A percentile compares a stretch with the other conserved stretches of the same genome.
Conservation (phyloP, 2,888 invertebrate genomes). For the Panzeria rudis region DNA sequence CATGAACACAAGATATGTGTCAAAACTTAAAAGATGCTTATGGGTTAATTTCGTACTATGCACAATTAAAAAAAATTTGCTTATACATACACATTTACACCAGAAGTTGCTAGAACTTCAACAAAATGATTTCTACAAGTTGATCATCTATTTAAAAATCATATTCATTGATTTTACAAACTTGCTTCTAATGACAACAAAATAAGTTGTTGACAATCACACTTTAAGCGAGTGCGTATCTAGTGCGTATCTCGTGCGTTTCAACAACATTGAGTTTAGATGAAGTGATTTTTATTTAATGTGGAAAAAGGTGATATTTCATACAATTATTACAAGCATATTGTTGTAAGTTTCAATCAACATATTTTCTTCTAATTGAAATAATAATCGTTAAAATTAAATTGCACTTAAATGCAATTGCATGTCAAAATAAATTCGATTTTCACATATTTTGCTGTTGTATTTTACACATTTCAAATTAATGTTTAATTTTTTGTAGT, state of each 20-base stretch:
- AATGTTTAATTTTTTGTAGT: neutral
- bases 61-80: neutral
- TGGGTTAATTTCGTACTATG: too few species aligned
- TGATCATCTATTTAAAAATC: constrained; percentile 8
- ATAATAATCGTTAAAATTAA: constrained; percentile 54
- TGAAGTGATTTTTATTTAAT: neutral
- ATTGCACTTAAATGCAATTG: constrained; percentile 49
- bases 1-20: too few species aligned
- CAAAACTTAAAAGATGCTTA: too few species aligned
- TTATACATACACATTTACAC: neutral
- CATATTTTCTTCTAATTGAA: constrained; percentile 45
- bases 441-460: constrained; percentile 44
- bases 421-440: constrained; percentile 56
- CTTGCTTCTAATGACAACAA: constrained; percentile 20
- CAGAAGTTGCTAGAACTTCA: neutral
- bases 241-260: constrained; percentile 22
- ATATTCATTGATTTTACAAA: constrained; percentile 15
- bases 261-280: constrained; percentile 40
- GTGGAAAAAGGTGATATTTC: constrained; percentile 16
- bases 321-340: constrained; percentile 19
- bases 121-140: neutral
- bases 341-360: constrained; percentile 4
- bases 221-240: constrained; percentile 21
- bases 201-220: constrained; percentile 52
- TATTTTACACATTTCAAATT: constrained; percentile 6